These are phyloP conservation scores for Lamprologus ornatipinnis DNA, from an alignment of 2,113 vertebrate genomes.

Conservation along the genomic window DNA sequence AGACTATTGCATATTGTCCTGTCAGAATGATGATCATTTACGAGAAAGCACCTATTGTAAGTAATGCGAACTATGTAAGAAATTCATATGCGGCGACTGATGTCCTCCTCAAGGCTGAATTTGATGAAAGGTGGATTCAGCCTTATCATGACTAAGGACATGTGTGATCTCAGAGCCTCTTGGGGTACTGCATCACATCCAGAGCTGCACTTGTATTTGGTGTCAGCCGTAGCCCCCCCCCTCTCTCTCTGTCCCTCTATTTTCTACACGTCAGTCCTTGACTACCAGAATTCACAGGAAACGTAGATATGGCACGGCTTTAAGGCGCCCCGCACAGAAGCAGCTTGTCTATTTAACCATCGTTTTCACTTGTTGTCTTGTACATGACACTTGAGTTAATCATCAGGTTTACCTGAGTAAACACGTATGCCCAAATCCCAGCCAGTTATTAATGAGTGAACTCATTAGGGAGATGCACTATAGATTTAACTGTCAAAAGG, in stretches of 20 bases:
- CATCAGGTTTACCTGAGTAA: neutral
- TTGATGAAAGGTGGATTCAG: constrained; percentile 13
- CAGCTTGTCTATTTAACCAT: neutral
- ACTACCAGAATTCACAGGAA: constrained; percentile 23
- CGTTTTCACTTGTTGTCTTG: neutral
- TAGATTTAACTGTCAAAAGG: neutral
- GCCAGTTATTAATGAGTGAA: neutral
- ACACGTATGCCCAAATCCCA: neutral
- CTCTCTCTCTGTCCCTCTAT: neutral
- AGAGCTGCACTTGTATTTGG: constrained; percentile 30
- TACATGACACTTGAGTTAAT: neutral
- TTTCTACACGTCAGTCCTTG: constrained; percentile 23
- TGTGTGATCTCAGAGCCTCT: constrained; percentile 36
- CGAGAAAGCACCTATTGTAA: neutral
- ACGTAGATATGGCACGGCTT: neutral
- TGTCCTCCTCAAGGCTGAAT: constrained; percentile 10
- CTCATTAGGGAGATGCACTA: constrained; percentile 15
- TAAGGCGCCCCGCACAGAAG: neutral
- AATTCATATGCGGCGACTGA: neutral
- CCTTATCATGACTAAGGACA: constrained; percentile 53
- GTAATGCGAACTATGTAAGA: neutral
- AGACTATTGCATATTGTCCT: neutral
- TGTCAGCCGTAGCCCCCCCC: neutral
- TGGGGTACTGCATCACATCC: constrained; percentile 44
- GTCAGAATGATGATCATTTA: neutral